phyloP scores from a whole-genome alignment of 1,140 invertebrate species.

The Papilio polyxenes region DNA sequence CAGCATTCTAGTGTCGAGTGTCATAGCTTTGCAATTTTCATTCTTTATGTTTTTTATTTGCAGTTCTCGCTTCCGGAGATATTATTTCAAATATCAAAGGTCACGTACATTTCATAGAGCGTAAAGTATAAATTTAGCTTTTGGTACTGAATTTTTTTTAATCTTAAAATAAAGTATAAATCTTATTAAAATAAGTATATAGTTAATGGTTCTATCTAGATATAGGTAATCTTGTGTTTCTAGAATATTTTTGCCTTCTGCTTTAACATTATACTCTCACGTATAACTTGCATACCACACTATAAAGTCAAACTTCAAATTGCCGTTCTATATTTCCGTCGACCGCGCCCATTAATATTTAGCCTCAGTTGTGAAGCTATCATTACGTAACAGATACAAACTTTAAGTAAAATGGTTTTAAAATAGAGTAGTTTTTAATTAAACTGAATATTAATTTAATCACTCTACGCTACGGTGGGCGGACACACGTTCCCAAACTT shows the following conservation, averaged over 20 bases:
- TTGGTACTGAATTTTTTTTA: neutral
- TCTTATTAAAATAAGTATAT: no score
- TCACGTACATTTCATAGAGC: constrained; percentile 1
- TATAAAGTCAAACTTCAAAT: no score
- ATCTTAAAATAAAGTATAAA: no score
- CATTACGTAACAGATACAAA: neutral
- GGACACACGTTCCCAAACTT: constrained; percentile 8
- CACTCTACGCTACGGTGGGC: neutral
- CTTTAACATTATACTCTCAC: no score
- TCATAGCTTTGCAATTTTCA: neutral
- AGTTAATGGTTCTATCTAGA: no score
- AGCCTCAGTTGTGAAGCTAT: neutral
- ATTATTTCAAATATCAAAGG: neutral
- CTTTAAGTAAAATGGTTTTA: neutral
- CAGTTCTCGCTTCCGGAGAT: constrained; percentile 3
- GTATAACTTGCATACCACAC: no score
- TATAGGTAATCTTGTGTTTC: no score
- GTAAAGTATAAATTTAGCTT: neutral
- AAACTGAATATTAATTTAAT: constrained; percentile 13
- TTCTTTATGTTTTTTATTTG: constrained; percentile 13
- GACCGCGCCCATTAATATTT: neutral
- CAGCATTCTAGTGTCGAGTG: neutral
- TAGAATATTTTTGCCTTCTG: no score
- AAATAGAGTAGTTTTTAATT: constrained; percentile 14
- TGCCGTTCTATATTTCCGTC: neutral